Evolutionary conservation across 2,888 invertebrate genomes (phyloP).

Genomic region (Amblyteles armatorius): DNA sequence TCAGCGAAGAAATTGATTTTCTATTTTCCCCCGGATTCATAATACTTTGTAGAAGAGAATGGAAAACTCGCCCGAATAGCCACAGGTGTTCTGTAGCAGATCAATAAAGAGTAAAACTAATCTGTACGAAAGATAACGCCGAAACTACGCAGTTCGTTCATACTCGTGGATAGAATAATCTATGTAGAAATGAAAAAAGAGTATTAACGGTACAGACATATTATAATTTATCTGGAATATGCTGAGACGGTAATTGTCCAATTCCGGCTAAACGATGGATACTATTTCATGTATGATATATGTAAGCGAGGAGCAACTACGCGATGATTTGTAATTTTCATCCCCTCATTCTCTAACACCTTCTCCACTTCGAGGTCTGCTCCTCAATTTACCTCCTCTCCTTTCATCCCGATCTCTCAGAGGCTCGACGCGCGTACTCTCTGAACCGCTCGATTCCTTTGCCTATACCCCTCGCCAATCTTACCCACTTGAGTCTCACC

Average conservation of each 20-base stretch:
- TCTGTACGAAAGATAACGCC: slow-evolving; percentile 5
- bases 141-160: neutral
- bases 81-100: neutral
- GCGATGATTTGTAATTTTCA: slow-evolving; percentile 8
- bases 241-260: too few relatives aligned
- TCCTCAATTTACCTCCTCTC: slow-evolving; percentile 8
- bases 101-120: neutral
- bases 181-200: too few relatives aligned
- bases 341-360: neutral
- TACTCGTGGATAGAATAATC: too few relatives aligned
- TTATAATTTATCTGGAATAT: too few relatives aligned
- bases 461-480: slow-evolving; percentile 15
- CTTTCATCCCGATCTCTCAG: slow-evolving; percentile 12
- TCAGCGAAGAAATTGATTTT: neutral
- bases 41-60: neutral
- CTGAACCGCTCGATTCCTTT: neutral
- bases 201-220: too few relatives aligned
- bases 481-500: slow-evolving; percentile 34
- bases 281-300: too few relatives aligned
- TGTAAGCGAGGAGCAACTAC: too few relatives aligned
- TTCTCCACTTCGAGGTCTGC: neutral
- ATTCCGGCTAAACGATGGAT: too few relatives aligned
- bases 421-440: neutral
- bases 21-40: neutral
- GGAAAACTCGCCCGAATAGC: neutral